Conservation (phyloP, 37 sponge, comb jelly and placozoan species). For the Halisarca cf. caerulea region DNA sequence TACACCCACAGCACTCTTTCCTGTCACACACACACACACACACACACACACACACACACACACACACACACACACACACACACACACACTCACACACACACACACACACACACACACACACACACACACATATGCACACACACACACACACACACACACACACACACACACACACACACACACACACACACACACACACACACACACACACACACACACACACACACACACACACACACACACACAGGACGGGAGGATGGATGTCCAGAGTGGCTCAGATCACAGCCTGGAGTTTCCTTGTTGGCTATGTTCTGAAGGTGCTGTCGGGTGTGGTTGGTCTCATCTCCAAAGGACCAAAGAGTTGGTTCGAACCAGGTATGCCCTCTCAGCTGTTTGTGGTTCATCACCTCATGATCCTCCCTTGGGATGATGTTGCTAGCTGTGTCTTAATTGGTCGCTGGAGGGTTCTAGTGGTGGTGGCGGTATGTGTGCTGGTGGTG, state of each 20-base stretch:
- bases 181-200: conserved; percentile 27
- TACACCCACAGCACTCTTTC: no score
- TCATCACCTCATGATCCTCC: no score
- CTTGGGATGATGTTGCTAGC: no score
- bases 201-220: conserved; percentile 27
- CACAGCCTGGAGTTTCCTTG: conserved; percentile 38
- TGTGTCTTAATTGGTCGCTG: no score
- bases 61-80: no score
- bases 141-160: neutral
- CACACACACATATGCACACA: no score
- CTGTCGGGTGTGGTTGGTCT: neutral
- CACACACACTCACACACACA: no score
- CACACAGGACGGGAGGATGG: conserved; percentile 7
- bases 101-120: no score
- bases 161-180: neutral
- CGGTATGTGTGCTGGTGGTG: no score
- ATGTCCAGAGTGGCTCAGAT: conserved; percentile 6
- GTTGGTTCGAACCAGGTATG: neutral
- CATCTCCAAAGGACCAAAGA: neutral
- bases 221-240: conserved; percentile 32
- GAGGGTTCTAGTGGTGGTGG: no score
- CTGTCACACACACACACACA: no score
- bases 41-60: no score
- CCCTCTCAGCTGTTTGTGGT: neutral
- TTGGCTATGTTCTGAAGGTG: conserved; percentile 42